Evolutionary conservation across 2,113 vertebrate genomes (phyloP), one percentile per base, ranked within the genome.

Genomic region (Ochotona curzoniae): DNA sequence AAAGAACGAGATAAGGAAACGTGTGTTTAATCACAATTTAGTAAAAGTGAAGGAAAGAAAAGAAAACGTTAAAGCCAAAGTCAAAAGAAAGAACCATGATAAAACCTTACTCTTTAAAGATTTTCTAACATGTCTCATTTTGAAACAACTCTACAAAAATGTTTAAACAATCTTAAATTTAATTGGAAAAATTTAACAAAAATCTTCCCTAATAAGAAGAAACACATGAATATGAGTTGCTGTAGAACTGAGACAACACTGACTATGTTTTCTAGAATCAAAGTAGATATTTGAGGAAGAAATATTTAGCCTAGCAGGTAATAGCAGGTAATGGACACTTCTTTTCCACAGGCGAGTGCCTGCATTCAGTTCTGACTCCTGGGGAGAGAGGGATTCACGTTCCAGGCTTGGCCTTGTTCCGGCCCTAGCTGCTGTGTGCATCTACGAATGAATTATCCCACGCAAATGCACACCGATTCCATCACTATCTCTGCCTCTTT

Each of bases 61-160:
- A 79, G 25, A 7, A 26, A 73, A 57, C 14, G 4, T 15, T 12
- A 86, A 83, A 63, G 66, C 51, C 23, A 69, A 93, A 67, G 18
- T 63, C 38, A 85, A 64, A 70, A 85, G 25, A 35, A 74, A 38
- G 9, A 80, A 0, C 1, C 12, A 38, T 51, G 30, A 28, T 15
- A 83, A 49, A 79, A 67, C 76, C 76, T 32, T 47, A 86, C 44
- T 80, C 13, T 69, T 71, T 49, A 73, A 71, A 67, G 2, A 47
- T 90, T 94, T 83, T 51, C 4, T 54, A 89, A 70, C 57, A 26
- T 61, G 78, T 89, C 7, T 47, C n/a, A 81, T 47, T 79, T 35
- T 13, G 10, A 91, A 95, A 82, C 5, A 83, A 69, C 7, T 66
- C 14, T 28, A 85, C 13, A 49, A 26, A 93, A 83, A 69, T 6